Evolutionary conservation across 1,140 invertebrate species (phyloP).

Genomic region (Myzus persicae): DNA sequence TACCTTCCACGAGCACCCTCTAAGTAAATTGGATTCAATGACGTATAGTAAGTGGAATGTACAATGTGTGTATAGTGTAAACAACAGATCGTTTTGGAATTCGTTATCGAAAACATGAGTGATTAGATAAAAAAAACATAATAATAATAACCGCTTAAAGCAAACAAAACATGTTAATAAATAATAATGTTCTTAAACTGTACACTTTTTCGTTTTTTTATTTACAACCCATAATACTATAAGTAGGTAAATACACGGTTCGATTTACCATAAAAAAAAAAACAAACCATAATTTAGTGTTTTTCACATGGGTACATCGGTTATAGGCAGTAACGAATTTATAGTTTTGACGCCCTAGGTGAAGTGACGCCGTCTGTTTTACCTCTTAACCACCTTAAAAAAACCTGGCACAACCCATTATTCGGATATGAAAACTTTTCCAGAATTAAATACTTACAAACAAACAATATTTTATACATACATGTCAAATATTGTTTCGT

Average conservation of each 20-base stretch:
- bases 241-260: background rate
- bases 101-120: background rate
- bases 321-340: background rate
- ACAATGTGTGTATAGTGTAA: background rate
- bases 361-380: too few species aligned
- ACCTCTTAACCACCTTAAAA: too few species aligned
- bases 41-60: background rate
- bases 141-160: background rate
- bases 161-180: slow-evolving; percentile 17
- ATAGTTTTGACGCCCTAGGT: background rate
- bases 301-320: background rate
- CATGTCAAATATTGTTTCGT: background rate
- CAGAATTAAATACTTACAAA: background rate
- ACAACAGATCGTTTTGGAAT: background rate
- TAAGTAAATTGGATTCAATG: background rate
- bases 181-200: background rate
- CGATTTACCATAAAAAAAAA: background rate
- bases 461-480: background rate
- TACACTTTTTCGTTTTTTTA: background rate
- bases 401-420: too few species aligned
- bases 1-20: background rate
- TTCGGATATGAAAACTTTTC: too few species aligned
- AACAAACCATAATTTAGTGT: background rate
- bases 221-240: background rate
- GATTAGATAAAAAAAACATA: background rate